Conservation (phyloP, 2,113 vertebrate genomes). For the Petrocephalus zakoni region DNA sequence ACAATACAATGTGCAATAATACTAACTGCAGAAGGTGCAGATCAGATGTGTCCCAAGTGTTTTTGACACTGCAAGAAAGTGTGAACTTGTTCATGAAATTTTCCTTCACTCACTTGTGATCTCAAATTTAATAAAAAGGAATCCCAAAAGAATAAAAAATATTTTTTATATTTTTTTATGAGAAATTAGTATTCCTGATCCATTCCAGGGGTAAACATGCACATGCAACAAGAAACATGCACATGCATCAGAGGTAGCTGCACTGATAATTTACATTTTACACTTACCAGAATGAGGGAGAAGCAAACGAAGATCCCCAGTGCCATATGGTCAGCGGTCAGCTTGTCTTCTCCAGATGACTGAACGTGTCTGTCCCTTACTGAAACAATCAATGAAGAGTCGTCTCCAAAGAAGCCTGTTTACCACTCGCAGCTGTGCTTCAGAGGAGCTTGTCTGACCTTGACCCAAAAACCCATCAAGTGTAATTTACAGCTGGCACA, state of each 20-base stretch:
- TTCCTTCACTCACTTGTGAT: background rate
- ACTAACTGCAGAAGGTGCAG: constrained; percentile 13
- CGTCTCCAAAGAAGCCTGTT: constrained; percentile 27
- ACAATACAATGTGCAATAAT: background rate
- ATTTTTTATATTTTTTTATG: background rate
- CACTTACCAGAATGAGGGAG: constrained; percentile 51
- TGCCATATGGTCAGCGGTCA: constrained; percentile 45
- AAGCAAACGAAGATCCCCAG: constrained; percentile 33
- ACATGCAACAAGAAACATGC: background rate
- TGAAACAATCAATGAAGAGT: constrained; percentile 53
- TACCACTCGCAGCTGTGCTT: constrained; percentile 40
- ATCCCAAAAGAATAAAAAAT: background rate
- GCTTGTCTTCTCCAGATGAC: constrained; percentile 27
- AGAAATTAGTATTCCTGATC: background rate
- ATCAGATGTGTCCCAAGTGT: constrained; percentile 45
- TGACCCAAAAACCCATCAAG: constrained; percentile 22
- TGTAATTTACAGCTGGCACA: background rate
- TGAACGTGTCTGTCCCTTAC: constrained; percentile 34
- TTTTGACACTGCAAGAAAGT: constrained; percentile 54
- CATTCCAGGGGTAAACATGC: background rate
- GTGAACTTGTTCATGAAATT: background rate
- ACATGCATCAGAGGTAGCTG: background rate
- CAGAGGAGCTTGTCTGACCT: constrained; percentile 39
- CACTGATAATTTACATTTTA: background rate
- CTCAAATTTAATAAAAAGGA: background rate